These are phyloP conservation scores for Felis catus DNA, from an alignment of 2,113 vertebrate genomes.

Conservation along the genomic window DNA sequence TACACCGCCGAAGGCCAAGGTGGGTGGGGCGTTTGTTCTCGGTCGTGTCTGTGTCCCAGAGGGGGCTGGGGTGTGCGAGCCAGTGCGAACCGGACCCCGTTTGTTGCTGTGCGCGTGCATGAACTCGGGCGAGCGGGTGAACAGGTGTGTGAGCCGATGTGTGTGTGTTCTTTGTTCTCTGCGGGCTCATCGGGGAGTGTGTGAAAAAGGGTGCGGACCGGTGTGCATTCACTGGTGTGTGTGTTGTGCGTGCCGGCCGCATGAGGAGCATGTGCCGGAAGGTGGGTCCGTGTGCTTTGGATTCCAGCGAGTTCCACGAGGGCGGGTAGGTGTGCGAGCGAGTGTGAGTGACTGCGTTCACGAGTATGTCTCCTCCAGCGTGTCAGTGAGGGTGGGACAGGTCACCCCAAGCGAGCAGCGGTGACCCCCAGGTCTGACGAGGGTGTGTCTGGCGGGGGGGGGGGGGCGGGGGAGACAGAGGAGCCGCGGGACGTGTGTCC, in stretches of 20 bases:
- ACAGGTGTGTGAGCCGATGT: not conserved
- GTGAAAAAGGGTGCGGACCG: not conserved
- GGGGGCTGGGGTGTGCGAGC: not conserved
- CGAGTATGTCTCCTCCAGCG: too few species aligned
- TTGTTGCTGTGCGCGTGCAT: fast-evolving
- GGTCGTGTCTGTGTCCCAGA: fast-evolving
- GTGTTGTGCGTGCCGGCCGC: too few species aligned
- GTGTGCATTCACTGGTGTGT: not conserved
- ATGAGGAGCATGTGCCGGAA: not conserved
- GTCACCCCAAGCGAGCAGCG: not conserved
- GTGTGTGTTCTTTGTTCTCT: not conserved
- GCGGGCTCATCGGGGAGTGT: not conserved
- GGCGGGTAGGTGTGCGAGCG: not conserved
- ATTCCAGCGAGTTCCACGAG: not conserved
- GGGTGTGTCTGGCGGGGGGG: not conserved
- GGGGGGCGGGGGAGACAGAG: too few species aligned
- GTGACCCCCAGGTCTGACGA: not conserved
- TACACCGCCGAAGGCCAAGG: slow-evolving; percentile 93
- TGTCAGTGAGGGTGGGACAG: not conserved
- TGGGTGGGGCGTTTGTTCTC: slow-evolving; percentile 70
- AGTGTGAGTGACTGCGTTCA: not conserved
- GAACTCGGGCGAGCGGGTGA: not conserved
- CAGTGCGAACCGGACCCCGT: not conserved
- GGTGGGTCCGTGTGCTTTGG: not conserved
- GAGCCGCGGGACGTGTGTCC: not conserved